Conservation (phyloP, 2,888 invertebrate species). For the Buathra laborator region DNA sequence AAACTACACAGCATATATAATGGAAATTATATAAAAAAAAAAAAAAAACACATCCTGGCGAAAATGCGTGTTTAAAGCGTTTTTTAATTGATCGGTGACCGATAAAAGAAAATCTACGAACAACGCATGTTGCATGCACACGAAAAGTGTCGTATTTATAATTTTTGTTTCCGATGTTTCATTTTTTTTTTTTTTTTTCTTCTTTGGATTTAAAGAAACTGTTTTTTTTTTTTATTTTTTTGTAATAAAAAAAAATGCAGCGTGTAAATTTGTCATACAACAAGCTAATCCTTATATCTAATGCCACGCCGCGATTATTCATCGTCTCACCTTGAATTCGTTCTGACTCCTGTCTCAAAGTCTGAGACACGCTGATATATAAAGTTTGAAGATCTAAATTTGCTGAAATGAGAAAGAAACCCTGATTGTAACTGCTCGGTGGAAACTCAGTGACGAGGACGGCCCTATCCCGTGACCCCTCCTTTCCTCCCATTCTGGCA, state of each 20-base stretch:
- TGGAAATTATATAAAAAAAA: conserved; percentile 61
- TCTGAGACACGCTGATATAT: conserved; percentile 87
- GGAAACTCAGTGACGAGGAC: conserved; percentile 79
- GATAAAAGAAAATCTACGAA: conserved; percentile 76
- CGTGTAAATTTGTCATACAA: conserved; percentile 81
- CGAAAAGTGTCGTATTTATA: conserved; percentile 75
- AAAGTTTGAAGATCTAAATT: conserved; percentile 87
- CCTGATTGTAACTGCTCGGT: conserved; percentile 80
- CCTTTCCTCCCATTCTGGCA: conserved; percentile 82
- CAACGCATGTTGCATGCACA: conserved; percentile 82
- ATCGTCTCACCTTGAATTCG: conserved; percentile 87
- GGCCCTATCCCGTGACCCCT: conserved; percentile 83
- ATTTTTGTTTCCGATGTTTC: conserved; percentile 24
- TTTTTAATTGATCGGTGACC: conserved; percentile 69
- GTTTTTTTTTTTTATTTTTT: conserved; percentile 48
- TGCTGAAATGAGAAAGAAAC: conserved; percentile 87
- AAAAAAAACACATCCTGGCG: conserved; percentile 71
- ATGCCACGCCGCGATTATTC: conserved; percentile 81
- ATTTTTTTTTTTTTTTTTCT: neutral
- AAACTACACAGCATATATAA: conserved; percentile 71
- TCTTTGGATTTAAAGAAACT: neutral
- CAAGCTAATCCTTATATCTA: conserved; percentile 83
- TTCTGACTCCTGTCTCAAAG: conserved; percentile 87
- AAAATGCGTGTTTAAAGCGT: conserved; percentile 80
- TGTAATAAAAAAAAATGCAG: conserved; percentile 78